phyloP scores from a whole-genome alignment of 2,888 invertebrate genomes.

The Abscondita cerata region DNA sequence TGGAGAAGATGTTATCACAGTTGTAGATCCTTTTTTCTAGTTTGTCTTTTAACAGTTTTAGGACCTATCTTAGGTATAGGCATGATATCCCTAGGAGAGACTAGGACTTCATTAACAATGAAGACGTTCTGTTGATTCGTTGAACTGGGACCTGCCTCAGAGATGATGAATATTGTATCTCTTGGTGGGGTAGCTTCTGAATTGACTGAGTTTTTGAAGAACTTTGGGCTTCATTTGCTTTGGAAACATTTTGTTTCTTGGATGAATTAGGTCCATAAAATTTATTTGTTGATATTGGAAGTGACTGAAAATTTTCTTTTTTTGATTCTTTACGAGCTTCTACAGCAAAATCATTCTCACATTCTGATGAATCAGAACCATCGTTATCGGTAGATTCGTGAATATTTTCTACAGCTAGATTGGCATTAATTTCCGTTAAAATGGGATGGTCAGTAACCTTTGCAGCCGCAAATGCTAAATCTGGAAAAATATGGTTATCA shows the following conservation, averaged over 20 bases:
- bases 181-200: conserved; percentile 2
- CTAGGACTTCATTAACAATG: neutral
- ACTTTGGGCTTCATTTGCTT: neutral
- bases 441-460: neutral
- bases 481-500: conserved; percentile 1
- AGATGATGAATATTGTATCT: neutral
- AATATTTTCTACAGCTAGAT: neutral
- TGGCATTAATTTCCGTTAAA: neutral
- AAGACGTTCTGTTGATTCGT: conserved; percentile 2
- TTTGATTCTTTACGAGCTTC: neutral
- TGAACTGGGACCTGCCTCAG: conserved; percentile 5
- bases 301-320: conserved; percentile 2
- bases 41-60: neutral
- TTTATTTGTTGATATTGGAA: conserved; percentile 5
- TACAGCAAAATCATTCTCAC: neutral
- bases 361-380: neutral
- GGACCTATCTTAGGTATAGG: neutral
- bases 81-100: neutral
- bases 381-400: neutral
- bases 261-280: neutral
- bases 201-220: conserved; percentile 1
- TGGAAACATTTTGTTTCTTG: conserved; percentile 1
- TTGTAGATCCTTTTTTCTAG: neutral
- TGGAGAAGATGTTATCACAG: conserved; percentile 4
- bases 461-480: neutral